Evolutionary conservation across 1,140 invertebrate genomes (phyloP), one percentile per base, ranked within the genome.

Genomic region (Drosophila novamexicana): DNA sequence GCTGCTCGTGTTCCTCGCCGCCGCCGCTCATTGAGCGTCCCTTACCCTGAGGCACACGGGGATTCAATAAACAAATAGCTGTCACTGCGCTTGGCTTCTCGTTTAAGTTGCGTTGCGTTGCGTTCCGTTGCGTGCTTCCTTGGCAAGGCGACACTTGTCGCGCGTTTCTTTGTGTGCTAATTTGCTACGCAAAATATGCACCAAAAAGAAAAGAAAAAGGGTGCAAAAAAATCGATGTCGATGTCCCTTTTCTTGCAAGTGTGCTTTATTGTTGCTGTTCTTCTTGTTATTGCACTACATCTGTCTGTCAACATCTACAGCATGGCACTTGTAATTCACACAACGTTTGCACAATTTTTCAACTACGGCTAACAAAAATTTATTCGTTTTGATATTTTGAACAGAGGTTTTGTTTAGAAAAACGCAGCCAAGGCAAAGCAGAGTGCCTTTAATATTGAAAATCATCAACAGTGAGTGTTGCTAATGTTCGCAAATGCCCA

Each of bases 141-240:
- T 56, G 37, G 16, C n/a, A 1, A 32, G 42, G 12, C 62, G 34
- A 67, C 56, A 61, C 63, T 73, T 73, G 47, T 67, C 64, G 56
- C 56, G 22, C 16, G 36, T 75, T 65, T 62, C 54, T 83, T 76
- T 80, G 81, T 81, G 77, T 65, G 62, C 47, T 62, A 34, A 79
- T 75, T 67, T 76, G 47, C 73, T 39, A 36, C 42, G 45, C 62
- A 71, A 77, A 61, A 65, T 79, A 56, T 78, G 79, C 79, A 69
- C 73, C 18, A 42, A 58, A 65, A 18, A 18, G 18, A 18, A 18
- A 18, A 70, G 57, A 72, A 76, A 86, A 89, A 83, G 83, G 84
- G 84, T 83, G 83, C 81, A 89, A 88, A 88, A 81, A 86, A 88
- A 88, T 88, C 83, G 83, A 88, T 85, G 81, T 81, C 76, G 75